A percentile compares a stretch with the other conserved stretches of the same genome.
Evolutionary conservation across 2,797 vertebrate genomes (phyloP).

Genomic region (Propithecus perrieri): DNA sequence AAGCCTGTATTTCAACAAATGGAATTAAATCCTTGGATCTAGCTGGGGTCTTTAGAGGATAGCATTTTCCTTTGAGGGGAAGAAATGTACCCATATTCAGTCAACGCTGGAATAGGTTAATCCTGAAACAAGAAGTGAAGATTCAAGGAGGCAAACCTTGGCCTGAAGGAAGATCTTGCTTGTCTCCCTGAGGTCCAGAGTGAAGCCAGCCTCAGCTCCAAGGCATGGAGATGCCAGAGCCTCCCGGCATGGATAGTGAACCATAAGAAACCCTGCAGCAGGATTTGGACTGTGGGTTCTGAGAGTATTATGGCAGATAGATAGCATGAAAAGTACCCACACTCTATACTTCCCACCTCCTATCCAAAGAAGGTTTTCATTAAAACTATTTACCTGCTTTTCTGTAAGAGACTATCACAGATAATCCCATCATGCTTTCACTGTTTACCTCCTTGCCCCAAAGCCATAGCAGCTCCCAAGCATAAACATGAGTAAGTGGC

Average conservation of each 20-base stretch:
- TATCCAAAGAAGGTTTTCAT: neutral
- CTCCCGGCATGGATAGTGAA: accelerated
- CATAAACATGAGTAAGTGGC: neutral
- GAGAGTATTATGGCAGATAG: neutral
- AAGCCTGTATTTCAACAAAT: neutral
- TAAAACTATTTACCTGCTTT: neutral
- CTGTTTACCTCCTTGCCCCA: neutral
- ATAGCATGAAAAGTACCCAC: neutral
- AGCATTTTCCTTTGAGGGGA: neutral
- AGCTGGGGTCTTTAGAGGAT: neutral
- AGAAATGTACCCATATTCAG: neutral
- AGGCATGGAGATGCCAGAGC: neutral
- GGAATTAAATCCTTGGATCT: neutral
- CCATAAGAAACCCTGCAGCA: neutral
- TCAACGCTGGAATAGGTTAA: neutral
- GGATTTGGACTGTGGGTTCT: neutral
- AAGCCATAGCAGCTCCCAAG: neutral
- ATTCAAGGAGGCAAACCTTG: neutral
- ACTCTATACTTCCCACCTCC: neutral
- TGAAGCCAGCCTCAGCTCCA: neutral
- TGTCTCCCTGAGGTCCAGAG: neutral
- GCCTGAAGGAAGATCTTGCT: neutral
- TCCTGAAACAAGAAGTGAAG: neutral
- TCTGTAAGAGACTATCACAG: no score
- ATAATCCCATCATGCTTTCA: neutral